Percentiles rank a stretch among this genome's conserved stretches.
Evolutionary conservation across 2,797 vertebrate species (phyloP).

Genomic region (Pipistrellus pygmaeus): DNA sequence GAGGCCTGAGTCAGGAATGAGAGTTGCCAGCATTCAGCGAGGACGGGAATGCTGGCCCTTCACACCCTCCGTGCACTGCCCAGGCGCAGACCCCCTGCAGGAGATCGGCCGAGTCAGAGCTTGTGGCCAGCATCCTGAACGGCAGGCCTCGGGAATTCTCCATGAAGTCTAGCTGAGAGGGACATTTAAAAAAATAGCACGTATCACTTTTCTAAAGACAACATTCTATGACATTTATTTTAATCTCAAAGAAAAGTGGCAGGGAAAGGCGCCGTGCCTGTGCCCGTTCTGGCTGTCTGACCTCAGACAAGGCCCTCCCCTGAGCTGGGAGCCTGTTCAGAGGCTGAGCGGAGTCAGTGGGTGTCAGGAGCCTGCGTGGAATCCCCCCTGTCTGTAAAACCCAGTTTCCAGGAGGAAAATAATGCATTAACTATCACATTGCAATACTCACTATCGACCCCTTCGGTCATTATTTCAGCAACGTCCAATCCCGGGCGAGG

Average conservation of each 20-base stretch:
- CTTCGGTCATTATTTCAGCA: slow-evolving; percentile 61
- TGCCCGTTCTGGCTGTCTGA: background rate
- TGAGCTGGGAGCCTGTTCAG: background rate
- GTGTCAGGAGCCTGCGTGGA: background rate
- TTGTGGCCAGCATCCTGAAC: background rate
- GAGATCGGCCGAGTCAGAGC: background rate
- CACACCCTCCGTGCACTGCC: background rate
- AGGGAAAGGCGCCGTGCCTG: background rate
- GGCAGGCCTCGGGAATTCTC: background rate
- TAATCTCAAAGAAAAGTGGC: background rate
- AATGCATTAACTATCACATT: background rate
- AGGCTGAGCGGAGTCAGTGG: background rate
- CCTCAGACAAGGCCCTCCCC: background rate
- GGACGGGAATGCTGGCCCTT: background rate
- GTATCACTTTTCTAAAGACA: slow-evolving; percentile 36
- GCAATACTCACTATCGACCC: slow-evolving; percentile 24
- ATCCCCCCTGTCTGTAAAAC: background rate
- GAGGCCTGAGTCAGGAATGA: background rate
- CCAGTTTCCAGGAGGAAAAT: slow-evolving; percentile 58
- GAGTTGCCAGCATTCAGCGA: background rate
- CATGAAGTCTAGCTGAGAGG: background rate
- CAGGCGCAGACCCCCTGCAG: background rate
- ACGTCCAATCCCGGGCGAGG: background rate
- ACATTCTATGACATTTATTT: slow-evolving; percentile 14
- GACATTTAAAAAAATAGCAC: background rate